Base-by-base conservation (phyloP, 2,888 invertebrate species). In the Microctonus brassicae region DNA sequence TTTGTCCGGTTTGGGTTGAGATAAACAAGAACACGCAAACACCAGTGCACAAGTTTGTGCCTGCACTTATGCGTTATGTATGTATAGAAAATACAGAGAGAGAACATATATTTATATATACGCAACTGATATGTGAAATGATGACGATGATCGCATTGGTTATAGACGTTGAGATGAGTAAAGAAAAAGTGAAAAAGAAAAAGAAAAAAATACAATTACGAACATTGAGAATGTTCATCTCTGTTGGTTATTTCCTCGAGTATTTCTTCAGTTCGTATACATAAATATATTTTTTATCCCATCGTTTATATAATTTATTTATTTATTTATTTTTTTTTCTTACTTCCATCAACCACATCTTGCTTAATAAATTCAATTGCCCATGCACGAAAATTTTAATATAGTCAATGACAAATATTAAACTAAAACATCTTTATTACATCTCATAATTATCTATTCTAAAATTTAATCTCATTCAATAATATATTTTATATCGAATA, bases 181-280 rank as follows among this genome's bases (percentile, higher is more conserved):
- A 11, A 36, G 62, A 22, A 11, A 36, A 39, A 11, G 34, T 13
- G 10, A 47, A 36, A 63, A 17, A 24, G 53, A 63, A 55, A 39
- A 55, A 42, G 55, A 63, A 73, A 74, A 76, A 74, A 74, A 68
- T 70, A 75, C 74, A 76, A 76, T 76, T 74, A 76, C 76, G 66
- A 73, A 69, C 74, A 74, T 73, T 70, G 75, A 68, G 55, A 74
- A 74, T 74, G 7, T 29, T 7, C 7, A 29, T 47, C 17, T 17
- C 17, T 17, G 47, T 47, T 47, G 47, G 17, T 3, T 29, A 29
- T 29, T 63, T 73, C 74, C 70, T 74, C 70, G 65, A 75, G 68
- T 73, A 73, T 66, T 70, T 73, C 70, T 75, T 75, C 53, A 36
- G 62, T 65, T 57, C 57, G 42, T 57, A 47, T 58, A 61, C 29